phyloP scores from a whole-genome alignment of 2,113 vertebrate genomes.

The Apus apus region DNA sequence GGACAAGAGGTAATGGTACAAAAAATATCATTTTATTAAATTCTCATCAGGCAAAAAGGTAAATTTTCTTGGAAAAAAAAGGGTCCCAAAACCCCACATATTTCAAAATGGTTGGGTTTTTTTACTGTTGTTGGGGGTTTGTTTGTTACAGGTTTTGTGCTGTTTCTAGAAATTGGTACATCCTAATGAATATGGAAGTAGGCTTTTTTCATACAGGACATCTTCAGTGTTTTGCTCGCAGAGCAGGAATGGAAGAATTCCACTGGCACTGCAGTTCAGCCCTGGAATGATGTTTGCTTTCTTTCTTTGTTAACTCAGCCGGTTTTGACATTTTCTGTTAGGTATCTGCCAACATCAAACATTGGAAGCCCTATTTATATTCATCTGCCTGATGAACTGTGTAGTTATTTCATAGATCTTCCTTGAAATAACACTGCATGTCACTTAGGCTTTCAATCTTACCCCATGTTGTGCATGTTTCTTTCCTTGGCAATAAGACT shows the following conservation, averaged over 20 bases:
- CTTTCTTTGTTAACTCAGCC: conserved; percentile 12
- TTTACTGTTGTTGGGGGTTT: background rate
- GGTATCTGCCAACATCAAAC: background rate
- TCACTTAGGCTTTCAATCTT: background rate
- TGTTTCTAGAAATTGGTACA: background rate
- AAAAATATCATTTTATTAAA: too few species aligned
- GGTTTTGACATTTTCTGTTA: background rate
- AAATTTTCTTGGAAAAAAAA: background rate
- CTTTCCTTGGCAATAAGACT: background rate
- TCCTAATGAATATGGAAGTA: background rate
- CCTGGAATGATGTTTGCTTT: background rate
- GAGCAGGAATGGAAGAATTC: background rate
- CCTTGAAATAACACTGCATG: background rate
- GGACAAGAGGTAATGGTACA: too few species aligned
- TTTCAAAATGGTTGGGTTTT: background rate
- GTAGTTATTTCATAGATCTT: background rate
- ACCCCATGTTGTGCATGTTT: background rate
- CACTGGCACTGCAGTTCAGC: background rate
- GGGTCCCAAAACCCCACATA: background rate
- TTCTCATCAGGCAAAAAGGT: too few species aligned
- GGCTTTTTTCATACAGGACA: background rate
- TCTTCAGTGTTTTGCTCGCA: background rate
- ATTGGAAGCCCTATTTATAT: background rate
- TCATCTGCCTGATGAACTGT: background rate
- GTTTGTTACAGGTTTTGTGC: background rate